A percentile compares a stretch with the other conserved stretches of the same genome.
phyloP scores from a whole-genome alignment of 1,140 invertebrate species.

The Caenorhabditis inopinata region DNA sequence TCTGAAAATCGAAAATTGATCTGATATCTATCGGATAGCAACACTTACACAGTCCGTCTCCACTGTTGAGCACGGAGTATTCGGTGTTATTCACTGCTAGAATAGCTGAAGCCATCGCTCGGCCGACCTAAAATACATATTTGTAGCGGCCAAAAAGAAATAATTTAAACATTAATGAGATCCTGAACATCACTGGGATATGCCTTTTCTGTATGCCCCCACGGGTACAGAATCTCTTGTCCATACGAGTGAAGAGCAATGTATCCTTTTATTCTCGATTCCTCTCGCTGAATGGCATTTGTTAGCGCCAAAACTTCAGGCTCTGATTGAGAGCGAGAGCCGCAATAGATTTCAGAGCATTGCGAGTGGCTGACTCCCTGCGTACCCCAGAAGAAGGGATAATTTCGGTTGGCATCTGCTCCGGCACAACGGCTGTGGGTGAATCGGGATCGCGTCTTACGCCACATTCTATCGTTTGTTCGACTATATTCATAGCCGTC shows the following conservation, averaged over 20 bases:
- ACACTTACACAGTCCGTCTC: conserved; percentile 57
- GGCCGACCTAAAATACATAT: conserved; percentile 52
- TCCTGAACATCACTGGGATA: conserved; percentile 64
- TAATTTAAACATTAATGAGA: too few species aligned
- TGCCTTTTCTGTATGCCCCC: conserved; percentile 66
- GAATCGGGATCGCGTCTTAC: conserved; percentile 64
- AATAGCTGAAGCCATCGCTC: conserved; percentile 52
- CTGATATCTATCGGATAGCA: not conserved
- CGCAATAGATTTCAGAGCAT: conserved; percentile 56
- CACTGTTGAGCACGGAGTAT: conserved; percentile 51
- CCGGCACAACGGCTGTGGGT: conserved; percentile 59
- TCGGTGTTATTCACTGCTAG: conserved; percentile 43
- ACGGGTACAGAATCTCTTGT: conserved; percentile 68
- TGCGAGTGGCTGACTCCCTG: conserved; percentile 50
- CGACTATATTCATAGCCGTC: conserved; percentile 68
- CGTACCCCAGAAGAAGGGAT: conserved; percentile 66
- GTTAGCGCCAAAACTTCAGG: conserved; percentile 51
- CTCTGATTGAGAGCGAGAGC: conserved; percentile 51
- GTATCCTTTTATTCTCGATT: conserved; percentile 52
- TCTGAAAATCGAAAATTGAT: conserved; percentile 50
- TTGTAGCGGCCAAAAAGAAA: too few species aligned
- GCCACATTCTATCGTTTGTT: conserved; percentile 67
- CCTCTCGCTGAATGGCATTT: conserved; percentile 44
- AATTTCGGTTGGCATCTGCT: conserved; percentile 68
- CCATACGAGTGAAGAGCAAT: conserved; percentile 61